phyloP scores from a whole-genome alignment of 2,888 invertebrate species.

The Eupsilia transversa region DNA sequence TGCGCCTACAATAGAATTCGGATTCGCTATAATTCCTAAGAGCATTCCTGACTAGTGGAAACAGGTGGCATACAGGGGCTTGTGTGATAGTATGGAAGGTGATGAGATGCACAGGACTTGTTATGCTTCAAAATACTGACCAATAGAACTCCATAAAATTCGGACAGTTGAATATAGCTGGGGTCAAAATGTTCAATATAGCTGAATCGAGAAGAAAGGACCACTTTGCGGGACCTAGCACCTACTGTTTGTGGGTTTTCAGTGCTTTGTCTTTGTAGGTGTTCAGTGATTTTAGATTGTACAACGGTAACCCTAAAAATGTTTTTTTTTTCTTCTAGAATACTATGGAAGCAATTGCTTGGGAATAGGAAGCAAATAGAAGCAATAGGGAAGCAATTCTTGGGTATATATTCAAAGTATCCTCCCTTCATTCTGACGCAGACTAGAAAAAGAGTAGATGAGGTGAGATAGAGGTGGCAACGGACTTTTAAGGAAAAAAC shows the following conservation, averaged over 20 bases:
- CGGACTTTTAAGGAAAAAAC: too few relatives aligned
- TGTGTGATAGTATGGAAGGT: background rate
- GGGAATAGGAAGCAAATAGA: too few relatives aligned
- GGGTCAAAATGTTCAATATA: background rate
- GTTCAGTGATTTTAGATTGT: too few relatives aligned
- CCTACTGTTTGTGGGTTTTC: background rate
- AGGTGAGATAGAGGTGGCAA: too few relatives aligned
- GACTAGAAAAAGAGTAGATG: too few relatives aligned
- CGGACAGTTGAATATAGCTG: background rate
- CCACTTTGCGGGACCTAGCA: constrained; percentile 7
- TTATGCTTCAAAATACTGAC: background rate
- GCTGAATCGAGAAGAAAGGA: background rate
- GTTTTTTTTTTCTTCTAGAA: too few relatives aligned
- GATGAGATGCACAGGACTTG: background rate
- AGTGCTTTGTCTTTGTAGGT: too few relatives aligned
- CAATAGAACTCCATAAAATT: background rate
- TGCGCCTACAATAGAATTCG: background rate
- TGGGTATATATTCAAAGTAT: too few relatives aligned
- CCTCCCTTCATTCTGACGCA: too few relatives aligned
- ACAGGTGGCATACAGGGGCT: background rate
- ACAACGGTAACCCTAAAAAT: too few relatives aligned
- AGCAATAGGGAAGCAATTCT: too few relatives aligned
- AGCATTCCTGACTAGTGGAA: background rate
- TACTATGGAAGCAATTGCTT: too few relatives aligned
- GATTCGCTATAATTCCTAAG: background rate